A percentile compares a stretch with the other conserved stretches of the same genome.
These are phyloP conservation scores for Zosterops hypoxanthus DNA, from an alignment of 2,113 vertebrate genomes.

Conservation along the genomic window DNA sequence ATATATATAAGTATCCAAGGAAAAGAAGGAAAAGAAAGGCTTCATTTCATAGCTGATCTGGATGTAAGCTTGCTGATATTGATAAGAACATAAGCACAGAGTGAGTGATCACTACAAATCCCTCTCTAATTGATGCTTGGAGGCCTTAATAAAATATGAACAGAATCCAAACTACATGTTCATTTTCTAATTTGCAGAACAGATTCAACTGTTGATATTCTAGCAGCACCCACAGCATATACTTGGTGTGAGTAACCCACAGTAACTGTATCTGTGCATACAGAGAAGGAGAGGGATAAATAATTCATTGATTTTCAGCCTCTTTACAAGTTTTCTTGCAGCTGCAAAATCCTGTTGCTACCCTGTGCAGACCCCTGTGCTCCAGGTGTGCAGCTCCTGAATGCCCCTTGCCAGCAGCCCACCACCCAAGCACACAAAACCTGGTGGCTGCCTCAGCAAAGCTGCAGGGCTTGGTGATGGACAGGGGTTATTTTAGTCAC, in stretches of 20 bases:
- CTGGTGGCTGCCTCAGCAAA: not conserved
- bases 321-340: not conserved
- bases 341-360: not conserved
- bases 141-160: slow-evolving; percentile 11
- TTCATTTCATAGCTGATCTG: slow-evolving; percentile 42
- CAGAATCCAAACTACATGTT: not conserved
- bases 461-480: not conserved
- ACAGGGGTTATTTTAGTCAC: not conserved
- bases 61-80: slow-evolving; percentile 43
- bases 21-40: slow-evolving; percentile 18
- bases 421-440: not conserved
- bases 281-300: not conserved
- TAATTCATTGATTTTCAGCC: not conserved
- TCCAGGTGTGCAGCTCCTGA: not conserved
- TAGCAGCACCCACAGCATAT: not conserved
- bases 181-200: slow-evolving; percentile 7
- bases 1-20: not conserved
- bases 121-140: slow-evolving; percentile 23
- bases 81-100: slow-evolving; percentile 42
- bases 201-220: slow-evolving; percentile 5
- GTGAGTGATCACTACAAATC: slow-evolving; percentile 42
- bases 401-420: not conserved
- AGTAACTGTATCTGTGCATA: not conserved
- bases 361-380: not conserved
- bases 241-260: not conserved